These are phyloP conservation scores for Gambusia yucatana DNA, from an alignment of 2,797 vertebrate genomes.

Conservation along the genomic window DNA sequence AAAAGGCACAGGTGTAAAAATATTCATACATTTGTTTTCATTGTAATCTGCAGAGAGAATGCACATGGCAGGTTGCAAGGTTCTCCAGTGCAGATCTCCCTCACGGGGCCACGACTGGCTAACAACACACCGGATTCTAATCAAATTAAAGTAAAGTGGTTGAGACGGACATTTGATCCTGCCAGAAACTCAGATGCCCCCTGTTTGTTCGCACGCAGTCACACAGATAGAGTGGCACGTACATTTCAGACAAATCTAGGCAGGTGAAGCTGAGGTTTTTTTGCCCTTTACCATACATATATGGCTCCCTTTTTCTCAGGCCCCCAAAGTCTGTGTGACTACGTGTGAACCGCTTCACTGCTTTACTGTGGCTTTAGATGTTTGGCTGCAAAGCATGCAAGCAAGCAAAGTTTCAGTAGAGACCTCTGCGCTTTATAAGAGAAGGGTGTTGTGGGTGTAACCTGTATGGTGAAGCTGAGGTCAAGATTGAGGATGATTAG, in stretches of 20 bases:
- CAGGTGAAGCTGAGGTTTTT: slow-evolving; percentile 15
- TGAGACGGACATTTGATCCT: slow-evolving; percentile 59
- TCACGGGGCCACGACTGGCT: neutral
- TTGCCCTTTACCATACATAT: neutral
- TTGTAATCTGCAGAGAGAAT: neutral
- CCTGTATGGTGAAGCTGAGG: neutral
- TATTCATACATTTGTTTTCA: neutral
- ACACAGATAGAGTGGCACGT: slow-evolving; percentile 29
- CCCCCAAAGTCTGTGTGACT: neutral
- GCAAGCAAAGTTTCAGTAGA: neutral
- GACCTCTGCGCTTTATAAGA: neutral
- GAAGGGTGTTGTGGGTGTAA: neutral
- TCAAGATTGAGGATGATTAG: slow-evolving; percentile 5
- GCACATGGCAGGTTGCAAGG: neutral
- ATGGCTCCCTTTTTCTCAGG: neutral
- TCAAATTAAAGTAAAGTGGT: slow-evolving; percentile 64
- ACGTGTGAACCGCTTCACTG: neutral
- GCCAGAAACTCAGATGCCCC: slow-evolving; percentile 47
- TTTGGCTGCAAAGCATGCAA: slow-evolving; percentile 2
- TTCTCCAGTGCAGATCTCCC: neutral
- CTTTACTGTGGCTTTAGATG: slow-evolving; percentile 20
- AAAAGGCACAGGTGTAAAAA: neutral
- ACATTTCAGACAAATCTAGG: slow-evolving; percentile 16
- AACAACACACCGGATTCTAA: slow-evolving; percentile 50
- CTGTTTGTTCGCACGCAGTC: neutral